Base-by-base conservation (phyloP, 2,797 vertebrate species). In the Enteromius viviparus region DNA sequence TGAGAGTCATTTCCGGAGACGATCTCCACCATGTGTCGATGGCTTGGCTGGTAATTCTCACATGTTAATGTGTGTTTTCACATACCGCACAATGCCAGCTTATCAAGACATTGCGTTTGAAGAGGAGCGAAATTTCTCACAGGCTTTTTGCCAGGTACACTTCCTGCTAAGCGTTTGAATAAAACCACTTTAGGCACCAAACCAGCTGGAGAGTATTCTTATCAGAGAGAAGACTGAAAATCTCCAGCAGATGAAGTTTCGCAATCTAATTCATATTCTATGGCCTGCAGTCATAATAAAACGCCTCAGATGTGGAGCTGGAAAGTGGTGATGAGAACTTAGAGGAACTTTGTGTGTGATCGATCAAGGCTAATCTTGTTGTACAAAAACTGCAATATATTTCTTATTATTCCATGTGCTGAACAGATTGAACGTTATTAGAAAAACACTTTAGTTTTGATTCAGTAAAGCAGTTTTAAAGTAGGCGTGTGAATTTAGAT, bases 301-400 rank as follows among this genome's bases (percentile, higher is more conserved):
- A 69, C 65, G 49, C 81, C 83, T 85, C 66, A 29, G 79, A 80
- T 84, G 76, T 83, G 75, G 51, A 85, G 78, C 84, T 77, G 64
- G 70, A 80, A 87, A 80, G 84, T 80, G 85, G 78, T 76, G 81
- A 85, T 85, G 84, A 83, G 76, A 86, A 84, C 81, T 86, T 66
- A 49, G 76, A 81, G 80, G 81, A 80, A 82, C 85, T 88, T 85
- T 81, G 78, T 75, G 78, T 78, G 62, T 84, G 84, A 88, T 85
- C 80, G 84, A 87, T 87, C 82, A 85, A 80, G 82, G 76, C 76
- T 85, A 85, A 87, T 87, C 85, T 87, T 84, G 87, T 87, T 88
- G 70, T 42, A 83, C 76, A 69, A 78, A 83, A 87, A 74, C 85
- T 80, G 65, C 85, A 87, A 85, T 84, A 72, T 85, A 81, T 85